Evolutionary conservation across 2,888 invertebrate genomes (phyloP).

Genomic region (Philopedon plagiatum): DNA sequence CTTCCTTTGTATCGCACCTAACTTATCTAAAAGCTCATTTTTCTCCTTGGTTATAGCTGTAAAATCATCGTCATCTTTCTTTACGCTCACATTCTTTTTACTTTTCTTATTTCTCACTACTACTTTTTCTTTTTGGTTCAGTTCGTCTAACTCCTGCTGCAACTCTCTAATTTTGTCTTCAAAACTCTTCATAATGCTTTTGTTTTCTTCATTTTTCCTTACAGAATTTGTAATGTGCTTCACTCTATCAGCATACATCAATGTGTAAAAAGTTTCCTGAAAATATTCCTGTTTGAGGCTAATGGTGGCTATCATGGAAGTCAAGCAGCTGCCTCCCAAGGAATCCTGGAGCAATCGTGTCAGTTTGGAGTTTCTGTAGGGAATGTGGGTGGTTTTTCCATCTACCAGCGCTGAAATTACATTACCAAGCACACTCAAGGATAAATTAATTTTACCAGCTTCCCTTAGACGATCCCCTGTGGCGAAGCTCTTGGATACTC

Average conservation of each 20-base stretch:
- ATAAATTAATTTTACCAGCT: constrained; percentile 96
- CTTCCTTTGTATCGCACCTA: constrained; percentile 85
- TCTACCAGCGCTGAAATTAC: constrained; percentile 97
- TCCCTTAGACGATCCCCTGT: constrained; percentile 91
- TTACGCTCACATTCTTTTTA: constrained; percentile 55
- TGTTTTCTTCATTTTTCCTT: constrained; percentile 95
- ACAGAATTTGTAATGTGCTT: constrained; percentile 96
- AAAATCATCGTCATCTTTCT: constrained; percentile 61
- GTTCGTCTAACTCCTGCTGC: constrained; percentile 80
- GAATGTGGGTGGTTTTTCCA: constrained; percentile 94
- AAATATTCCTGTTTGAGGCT: constrained; percentile 94
- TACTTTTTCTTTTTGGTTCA: constrained; percentile 71
- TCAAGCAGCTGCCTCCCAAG: constrained; percentile 93
- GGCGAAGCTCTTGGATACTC: constrained; percentile 96
- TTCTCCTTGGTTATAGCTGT: constrained; percentile 71
- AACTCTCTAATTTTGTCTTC: constrained; percentile 82
- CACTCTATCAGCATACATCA: constrained; percentile 95
- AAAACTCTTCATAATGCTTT: constrained; percentile 87
- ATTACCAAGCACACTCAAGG: constrained; percentile 94
- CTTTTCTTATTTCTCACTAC: constrained; percentile 70
- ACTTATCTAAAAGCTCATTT: constrained; percentile 72
- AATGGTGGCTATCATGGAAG: constrained; percentile 94
- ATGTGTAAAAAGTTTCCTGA: constrained; percentile 94
- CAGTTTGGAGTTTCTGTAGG: constrained; percentile 96
- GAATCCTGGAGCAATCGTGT: constrained; percentile 96